A percentile compares a stretch with the other conserved stretches of the same genome.
These are phyloP conservation scores for Istiophorus platypterus DNA, from an alignment of 2,113 vertebrate genomes.

Conservation along the genomic window DNA sequence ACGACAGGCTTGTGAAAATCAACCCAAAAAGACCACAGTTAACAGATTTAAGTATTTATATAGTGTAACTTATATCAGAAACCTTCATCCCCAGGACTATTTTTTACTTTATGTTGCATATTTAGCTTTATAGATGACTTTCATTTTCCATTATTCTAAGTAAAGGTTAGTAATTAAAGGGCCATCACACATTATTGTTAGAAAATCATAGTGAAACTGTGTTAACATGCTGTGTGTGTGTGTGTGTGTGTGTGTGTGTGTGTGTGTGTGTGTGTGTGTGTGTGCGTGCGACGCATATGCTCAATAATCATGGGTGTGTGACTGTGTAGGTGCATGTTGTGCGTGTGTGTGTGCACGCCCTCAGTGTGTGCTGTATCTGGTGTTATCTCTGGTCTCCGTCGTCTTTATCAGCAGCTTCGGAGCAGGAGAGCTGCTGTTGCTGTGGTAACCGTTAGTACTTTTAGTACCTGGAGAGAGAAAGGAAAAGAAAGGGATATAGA, in stretches of 20 bases:
- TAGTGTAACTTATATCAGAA: not conserved
- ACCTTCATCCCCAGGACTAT: not conserved
- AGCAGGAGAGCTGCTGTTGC: constrained; percentile 72
- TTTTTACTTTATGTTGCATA: not conserved
- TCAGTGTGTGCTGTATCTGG: constrained; percentile 79
- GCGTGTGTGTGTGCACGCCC: not conserved
- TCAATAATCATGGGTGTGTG: not conserved
- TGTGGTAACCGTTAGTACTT: constrained; percentile 71
- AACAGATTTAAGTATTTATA: not conserved
- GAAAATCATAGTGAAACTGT: no score
- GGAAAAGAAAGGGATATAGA: not conserved
- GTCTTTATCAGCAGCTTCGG: constrained; percentile 84
- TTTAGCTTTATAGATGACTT: not conserved
- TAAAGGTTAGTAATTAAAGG: not conserved
- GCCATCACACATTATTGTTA: not conserved
- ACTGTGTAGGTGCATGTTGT: not conserved
- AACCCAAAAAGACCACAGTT: not conserved
- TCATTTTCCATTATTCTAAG: not conserved
- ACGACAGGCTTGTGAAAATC: not conserved
- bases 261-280: not conserved
- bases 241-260: constrained; percentile 3
- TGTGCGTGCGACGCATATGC: not conserved
- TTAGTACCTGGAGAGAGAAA: constrained; percentile 69
- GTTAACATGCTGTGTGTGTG: not conserved
- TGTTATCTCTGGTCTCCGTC: constrained; percentile 79